A percentile compares a stretch with the other conserved stretches of the same genome.
phyloP scores from a whole-genome alignment of 2,113 vertebrate species.

The Ochotona curzoniae region DNA sequence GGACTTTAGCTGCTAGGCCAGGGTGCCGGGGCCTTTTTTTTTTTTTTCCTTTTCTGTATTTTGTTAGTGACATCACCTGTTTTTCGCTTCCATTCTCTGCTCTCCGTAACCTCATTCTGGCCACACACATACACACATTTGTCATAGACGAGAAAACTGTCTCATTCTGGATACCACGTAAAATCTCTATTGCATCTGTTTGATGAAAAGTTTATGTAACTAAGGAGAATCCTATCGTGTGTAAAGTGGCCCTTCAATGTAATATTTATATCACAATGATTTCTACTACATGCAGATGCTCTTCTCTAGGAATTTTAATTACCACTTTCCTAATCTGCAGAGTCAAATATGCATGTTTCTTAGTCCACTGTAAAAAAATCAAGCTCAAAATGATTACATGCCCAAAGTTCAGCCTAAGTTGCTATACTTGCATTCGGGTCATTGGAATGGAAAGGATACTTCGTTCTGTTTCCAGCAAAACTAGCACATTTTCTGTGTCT shows the following conservation, averaged over 20 bases:
- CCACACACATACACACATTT: not conserved
- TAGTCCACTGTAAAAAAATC: constrained; percentile 35
- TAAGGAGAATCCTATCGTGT: constrained; percentile 16
- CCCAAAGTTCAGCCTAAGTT: not conserved
- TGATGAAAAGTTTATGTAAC: constrained; percentile 1
- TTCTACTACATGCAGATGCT: not conserved
- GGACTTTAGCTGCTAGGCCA: too few species aligned
- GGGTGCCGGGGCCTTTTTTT: not conserved
- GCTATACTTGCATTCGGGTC: not conserved
- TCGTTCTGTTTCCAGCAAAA: not conserved
- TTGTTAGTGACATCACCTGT: not conserved
- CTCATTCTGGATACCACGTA: not conserved
- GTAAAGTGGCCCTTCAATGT: constrained; percentile 35
- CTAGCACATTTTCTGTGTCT: not conserved
- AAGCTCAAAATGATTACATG: not conserved
- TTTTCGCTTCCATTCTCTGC: not conserved
- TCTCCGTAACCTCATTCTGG: not conserved
- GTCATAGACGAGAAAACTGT: not conserved
- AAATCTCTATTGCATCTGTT: constrained; percentile 30
- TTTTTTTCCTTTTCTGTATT: not conserved
- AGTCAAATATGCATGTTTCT: not conserved
- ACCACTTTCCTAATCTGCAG: constrained; percentile 19
- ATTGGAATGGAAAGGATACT: constrained; percentile 16
- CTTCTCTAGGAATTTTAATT: constrained; percentile 24
- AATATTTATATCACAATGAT: not conserved